phyloP scores from a whole-genome alignment of 2,797 vertebrate species.

The Philypnodon macrostomus region DNA sequence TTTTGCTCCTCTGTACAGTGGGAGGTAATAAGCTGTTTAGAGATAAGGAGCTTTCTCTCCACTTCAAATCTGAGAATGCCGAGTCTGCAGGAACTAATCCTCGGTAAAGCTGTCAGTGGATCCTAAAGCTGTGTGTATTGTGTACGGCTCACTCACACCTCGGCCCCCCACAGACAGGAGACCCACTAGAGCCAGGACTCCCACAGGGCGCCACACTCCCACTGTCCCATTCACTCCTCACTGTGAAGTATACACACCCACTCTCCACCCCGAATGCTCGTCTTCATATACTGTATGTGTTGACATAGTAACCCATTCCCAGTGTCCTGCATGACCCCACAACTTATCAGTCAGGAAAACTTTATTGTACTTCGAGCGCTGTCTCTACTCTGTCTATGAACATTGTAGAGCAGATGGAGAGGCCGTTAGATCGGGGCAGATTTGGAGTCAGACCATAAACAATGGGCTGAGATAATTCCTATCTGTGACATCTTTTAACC shows the following conservation, averaged over 20 bases:
- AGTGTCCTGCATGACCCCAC: constrained; percentile 11
- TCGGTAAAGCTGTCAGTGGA: constrained; percentile 79
- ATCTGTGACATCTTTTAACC: constrained; percentile 34
- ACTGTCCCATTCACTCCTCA: background rate
- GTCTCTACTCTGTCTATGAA: constrained; percentile 16
- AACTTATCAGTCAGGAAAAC: constrained; percentile 16
- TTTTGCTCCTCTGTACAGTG: constrained; percentile 73
- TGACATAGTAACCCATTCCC: constrained; percentile 16
- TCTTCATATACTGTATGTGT: constrained; percentile 49
- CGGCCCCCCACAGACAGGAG: constrained; percentile 56
- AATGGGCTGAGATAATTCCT: constrained; percentile 47
- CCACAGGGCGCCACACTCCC: constrained; percentile 51
- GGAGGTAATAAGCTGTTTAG: constrained; percentile 79
- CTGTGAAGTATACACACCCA: background rate
- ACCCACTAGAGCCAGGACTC: too few species aligned
- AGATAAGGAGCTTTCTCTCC: constrained; percentile 81
- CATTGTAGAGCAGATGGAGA: constrained; percentile 56
- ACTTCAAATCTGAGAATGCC: constrained; percentile 82
- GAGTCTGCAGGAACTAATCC: constrained; percentile 84
- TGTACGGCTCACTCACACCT: constrained; percentile 64
- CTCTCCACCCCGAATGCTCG: constrained; percentile 26
- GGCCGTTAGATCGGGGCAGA: constrained; percentile 49
- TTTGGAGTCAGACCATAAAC: constrained; percentile 61
- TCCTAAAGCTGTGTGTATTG: constrained; percentile 68
- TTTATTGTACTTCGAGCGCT: constrained; percentile 29